Percentiles rank a stretch among this genome's conserved stretches.
Conservation (phyloP, 2,113 vertebrate species). For the Chrysochloris asiatica region DNA sequence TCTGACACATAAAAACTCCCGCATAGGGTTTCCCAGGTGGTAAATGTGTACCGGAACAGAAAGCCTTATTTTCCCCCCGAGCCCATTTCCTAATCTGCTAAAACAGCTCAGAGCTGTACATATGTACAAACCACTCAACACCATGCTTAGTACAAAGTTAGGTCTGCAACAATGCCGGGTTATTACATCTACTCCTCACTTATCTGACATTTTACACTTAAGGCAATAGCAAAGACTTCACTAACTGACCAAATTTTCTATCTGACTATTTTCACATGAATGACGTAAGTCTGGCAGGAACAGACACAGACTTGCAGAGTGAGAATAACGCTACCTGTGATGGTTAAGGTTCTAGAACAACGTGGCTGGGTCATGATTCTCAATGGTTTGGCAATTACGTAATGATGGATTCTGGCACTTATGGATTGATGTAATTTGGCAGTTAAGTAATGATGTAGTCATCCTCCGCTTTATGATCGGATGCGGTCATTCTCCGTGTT, state of each 20-base stretch:
- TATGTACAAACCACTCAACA: slow-evolving; percentile 10
- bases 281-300: background rate
- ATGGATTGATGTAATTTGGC: too few relatives aligned
- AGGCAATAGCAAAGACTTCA: background rate
- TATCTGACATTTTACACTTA: background rate
- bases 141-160: slow-evolving; percentile 12
- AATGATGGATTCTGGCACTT: background rate
- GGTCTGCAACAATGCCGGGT: background rate
- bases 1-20: too few relatives aligned
- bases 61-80: too few relatives aligned
- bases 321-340: too few relatives aligned
- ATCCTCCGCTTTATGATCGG: background rate
- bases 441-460: too few relatives aligned
- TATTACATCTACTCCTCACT: background rate
- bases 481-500: too few relatives aligned
- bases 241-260: background rate
- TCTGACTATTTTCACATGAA: background rate
- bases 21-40: too few relatives aligned
- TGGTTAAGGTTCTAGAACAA: background rate
- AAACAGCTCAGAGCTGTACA: slow-evolving; percentile 14
- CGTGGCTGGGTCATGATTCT: background rate
- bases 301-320: too few relatives aligned
- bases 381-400: background rate
- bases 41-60: too few relatives aligned
- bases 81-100: slow-evolving; percentile 39